Conservation (phyloP, 2,797 vertebrate genomes). For the Hozukius guyotensis region DNA sequence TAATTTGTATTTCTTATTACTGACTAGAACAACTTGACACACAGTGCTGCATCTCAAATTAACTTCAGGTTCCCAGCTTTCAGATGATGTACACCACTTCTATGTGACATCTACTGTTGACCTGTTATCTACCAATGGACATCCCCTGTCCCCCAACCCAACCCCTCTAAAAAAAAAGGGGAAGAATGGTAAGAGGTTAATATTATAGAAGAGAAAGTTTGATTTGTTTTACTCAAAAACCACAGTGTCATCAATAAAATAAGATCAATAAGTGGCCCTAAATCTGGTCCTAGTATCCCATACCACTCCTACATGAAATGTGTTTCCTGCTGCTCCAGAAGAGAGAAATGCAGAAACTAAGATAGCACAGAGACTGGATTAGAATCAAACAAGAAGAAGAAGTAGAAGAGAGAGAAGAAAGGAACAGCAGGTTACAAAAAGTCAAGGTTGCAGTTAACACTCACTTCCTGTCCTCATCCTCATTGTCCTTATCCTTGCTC, state of each 20-base stretch:
- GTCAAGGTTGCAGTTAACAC: slow-evolving; percentile 15
- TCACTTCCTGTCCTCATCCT: slow-evolving; percentile 20
- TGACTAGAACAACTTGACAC: too few relatives aligned
- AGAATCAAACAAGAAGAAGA: background rate
- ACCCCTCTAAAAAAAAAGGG: too few relatives aligned
- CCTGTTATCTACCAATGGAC: too few relatives aligned
- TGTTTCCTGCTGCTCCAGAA: background rate
- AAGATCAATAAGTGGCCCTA: background rate
- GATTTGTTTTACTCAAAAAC: background rate
- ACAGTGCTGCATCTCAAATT: too few relatives aligned
- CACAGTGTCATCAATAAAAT: background rate
- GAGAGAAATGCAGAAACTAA: background rate
- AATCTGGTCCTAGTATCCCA: background rate
- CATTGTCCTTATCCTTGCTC: slow-evolving; percentile 1
- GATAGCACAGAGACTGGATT: background rate
- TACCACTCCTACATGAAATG: background rate
- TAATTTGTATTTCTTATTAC: too few relatives aligned
- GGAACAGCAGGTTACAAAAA: background rate
- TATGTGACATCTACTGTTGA: too few relatives aligned
- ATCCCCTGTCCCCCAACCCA: too few relatives aligned
- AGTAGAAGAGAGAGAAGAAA: background rate
- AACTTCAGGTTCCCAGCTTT: too few relatives aligned
- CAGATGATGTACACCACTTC: too few relatives aligned
- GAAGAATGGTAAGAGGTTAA: too few relatives aligned
- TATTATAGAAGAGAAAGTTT: background rate